Base-by-base conservation (phyloP, 1,140 invertebrate genomes). In the Gryon sp. region DNA sequence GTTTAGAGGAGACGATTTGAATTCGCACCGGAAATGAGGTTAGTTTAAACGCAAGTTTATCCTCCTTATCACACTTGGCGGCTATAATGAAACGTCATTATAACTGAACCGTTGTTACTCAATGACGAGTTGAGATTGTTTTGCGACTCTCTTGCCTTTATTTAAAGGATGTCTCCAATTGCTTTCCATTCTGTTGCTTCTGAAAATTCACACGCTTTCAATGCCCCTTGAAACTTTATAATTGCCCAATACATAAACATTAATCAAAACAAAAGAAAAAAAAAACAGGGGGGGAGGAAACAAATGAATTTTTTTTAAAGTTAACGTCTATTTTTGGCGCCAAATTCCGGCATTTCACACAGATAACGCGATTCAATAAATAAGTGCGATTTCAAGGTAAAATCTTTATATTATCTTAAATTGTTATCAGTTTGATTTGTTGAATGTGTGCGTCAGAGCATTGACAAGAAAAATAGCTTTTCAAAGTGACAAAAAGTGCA, bases 91-190 rank as follows among this genome's bases (percentile, higher is more conserved):
- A 76, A 76, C 38, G 20, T 62, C 73, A 52, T 57, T 63, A 63
- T 38, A 60, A 60, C 55, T 20, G 38, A 62, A 62, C 48, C 38
- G 48, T 52, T 48, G 55, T 55, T 62, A 55, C 28, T 62, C 12
- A 16, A 60, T 62, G 62, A 75, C 40, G 34, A 62, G 53, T 8
- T 62, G 50, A 48, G 57, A 69, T 68, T 57, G 65, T 68, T 76
- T 68, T 41, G 63, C 63, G 72, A 55, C 62, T 30, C 60, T 75
- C 72, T 68, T 62, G 62, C 73, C 73, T 57, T 69, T 43, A 52
- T 69, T 76, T 76, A 65, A 68, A 76, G 73, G 65, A 76, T 76
- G 73, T 63, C 45, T 76, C 52, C 65, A 76, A 69, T 76, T 76
- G 52, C 19, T 22, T n/a, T 41, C n/a, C 18, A 53, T 26, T 14